Conservation (phyloP, 2,797 vertebrate genomes). For the Selene dorsalis region DNA sequence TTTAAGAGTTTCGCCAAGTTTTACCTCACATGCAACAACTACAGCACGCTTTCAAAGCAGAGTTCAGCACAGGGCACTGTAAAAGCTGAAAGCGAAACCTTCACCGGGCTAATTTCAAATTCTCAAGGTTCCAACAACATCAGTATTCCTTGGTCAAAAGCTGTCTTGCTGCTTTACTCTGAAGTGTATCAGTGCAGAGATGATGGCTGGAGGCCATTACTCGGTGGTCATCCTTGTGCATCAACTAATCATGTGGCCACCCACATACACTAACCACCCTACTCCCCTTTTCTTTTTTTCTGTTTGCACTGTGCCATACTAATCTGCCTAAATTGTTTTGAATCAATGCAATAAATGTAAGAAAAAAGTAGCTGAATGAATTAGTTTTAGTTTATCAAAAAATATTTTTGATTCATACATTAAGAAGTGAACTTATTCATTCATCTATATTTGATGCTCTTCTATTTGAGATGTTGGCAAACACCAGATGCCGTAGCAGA, state of each 20-base stretch:
- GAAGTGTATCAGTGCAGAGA: slow-evolving; percentile 26
- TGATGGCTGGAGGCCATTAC: slow-evolving; percentile 30
- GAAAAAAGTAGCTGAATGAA: neutral
- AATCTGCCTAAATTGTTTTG: neutral
- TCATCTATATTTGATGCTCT: slow-evolving; percentile 37
- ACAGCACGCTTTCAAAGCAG: neutral
- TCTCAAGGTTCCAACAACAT: slow-evolving; percentile 18
- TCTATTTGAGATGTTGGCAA: slow-evolving; percentile 31
- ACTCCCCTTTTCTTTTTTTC: no score
- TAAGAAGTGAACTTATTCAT: slow-evolving; percentile 35
- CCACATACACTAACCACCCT: neutral
- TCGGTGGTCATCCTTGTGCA: slow-evolving; percentile 14
- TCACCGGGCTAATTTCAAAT: slow-evolving; percentile 5
- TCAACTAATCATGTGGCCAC: slow-evolving; percentile 31
- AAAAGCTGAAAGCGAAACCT: slow-evolving; percentile 25
- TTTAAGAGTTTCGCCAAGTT: neutral
- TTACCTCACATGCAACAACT: neutral
- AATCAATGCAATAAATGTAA: neutral
- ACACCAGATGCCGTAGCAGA: slow-evolving; percentile 3
- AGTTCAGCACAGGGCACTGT: neutral
- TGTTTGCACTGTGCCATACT: neutral
- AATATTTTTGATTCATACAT: slow-evolving; percentile 10
- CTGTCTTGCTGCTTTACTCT: slow-evolving; percentile 17
- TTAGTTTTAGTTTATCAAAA: slow-evolving; percentile 11
- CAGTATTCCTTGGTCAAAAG: slow-evolving; percentile 35